Percentiles rank a stretch among this genome's conserved stretches.
Evolutionary conservation across 2,797 vertebrate species (phyloP).

Genomic region (Chromis chromis): DNA sequence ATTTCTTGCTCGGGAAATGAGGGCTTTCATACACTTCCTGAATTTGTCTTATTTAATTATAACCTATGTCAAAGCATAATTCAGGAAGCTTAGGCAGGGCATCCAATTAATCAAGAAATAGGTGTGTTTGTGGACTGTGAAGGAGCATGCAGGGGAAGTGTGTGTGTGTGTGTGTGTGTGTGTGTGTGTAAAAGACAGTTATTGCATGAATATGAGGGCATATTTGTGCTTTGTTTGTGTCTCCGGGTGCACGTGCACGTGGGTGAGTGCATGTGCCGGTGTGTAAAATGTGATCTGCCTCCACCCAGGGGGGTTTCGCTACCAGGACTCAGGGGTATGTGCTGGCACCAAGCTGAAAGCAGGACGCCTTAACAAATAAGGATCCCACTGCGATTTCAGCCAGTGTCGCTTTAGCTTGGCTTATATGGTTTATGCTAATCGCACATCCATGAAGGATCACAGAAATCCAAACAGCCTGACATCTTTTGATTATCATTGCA

Average conservation of each 20-base stretch:
- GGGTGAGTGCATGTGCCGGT: slow-evolving; percentile 30
- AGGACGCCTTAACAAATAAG: slow-evolving; percentile 79
- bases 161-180: slow-evolving; percentile 13
- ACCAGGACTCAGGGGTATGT: slow-evolving; percentile 81
- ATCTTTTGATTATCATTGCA: slow-evolving; percentile 72
- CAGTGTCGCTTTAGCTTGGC: slow-evolving; percentile 69
- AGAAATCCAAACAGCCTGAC: slow-evolving; percentile 77
- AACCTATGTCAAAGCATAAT: slow-evolving; percentile 98
- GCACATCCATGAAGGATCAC: slow-evolving; percentile 75
- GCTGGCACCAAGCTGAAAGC: slow-evolving; percentile 72
- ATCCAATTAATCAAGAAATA: slow-evolving; percentile 94
- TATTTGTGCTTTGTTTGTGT: slow-evolving; percentile 66
- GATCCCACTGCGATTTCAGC: slow-evolving; percentile 75
- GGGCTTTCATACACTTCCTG: slow-evolving; percentile 95
- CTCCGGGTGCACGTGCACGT: slow-evolving; percentile 22
- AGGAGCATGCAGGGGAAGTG: slow-evolving; percentile 27
- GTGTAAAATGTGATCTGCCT: slow-evolving; percentile 64
- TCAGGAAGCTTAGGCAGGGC: slow-evolving; percentile 91
- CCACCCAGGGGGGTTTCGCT: slow-evolving; percentile 70
- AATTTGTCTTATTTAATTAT: slow-evolving; percentile 99
- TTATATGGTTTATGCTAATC: slow-evolving; percentile 82
- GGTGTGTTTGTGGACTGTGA: slow-evolving; percentile 81
- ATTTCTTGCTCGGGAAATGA: slow-evolving; percentile 88
- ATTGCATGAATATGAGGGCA: slow-evolving; percentile 73
- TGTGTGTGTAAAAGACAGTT: not conserved